These are phyloP conservation scores for Cotesia typhae DNA, from an alignment of 1,140 invertebrate genomes.

Conservation along the genomic window DNA sequence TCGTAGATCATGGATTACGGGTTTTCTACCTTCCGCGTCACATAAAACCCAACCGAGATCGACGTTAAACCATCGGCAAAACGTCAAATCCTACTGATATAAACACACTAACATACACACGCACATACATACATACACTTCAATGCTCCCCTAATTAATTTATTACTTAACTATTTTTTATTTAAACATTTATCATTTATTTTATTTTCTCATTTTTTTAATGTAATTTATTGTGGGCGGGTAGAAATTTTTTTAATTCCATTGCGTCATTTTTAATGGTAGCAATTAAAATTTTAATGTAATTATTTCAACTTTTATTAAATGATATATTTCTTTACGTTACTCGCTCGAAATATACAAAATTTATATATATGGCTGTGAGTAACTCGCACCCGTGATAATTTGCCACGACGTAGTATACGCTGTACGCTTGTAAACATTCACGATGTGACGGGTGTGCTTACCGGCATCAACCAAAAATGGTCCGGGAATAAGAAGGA, in stretches of 20 bases:
- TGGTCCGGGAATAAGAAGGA: neutral
- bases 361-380: neutral
- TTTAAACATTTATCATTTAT: neutral
- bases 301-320: constrained; percentile 4
- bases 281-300: too few species aligned
- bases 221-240: neutral
- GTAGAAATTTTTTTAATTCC: neutral
- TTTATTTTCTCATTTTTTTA: neutral
- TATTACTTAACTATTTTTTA: constrained; percentile 13
- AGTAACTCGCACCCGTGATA: constrained; percentile 5
- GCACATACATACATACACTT: too few species aligned
- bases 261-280: too few species aligned
- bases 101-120: neutral
- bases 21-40: constrained; percentile 11
- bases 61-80: constrained; percentile 26
- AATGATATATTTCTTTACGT: neutral
- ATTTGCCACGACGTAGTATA: neutral
- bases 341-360: neutral
- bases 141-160: neutral
- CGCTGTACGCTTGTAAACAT: constrained; percentile 4
- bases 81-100: constrained; percentile 1
- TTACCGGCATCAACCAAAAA: neutral
- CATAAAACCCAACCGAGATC: constrained; percentile 20
- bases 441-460: constrained; percentile 7
- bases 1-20: constrained; percentile 37